Base-by-base conservation (phyloP, 2,113 vertebrate species). In the Vidua macroura region DNA sequence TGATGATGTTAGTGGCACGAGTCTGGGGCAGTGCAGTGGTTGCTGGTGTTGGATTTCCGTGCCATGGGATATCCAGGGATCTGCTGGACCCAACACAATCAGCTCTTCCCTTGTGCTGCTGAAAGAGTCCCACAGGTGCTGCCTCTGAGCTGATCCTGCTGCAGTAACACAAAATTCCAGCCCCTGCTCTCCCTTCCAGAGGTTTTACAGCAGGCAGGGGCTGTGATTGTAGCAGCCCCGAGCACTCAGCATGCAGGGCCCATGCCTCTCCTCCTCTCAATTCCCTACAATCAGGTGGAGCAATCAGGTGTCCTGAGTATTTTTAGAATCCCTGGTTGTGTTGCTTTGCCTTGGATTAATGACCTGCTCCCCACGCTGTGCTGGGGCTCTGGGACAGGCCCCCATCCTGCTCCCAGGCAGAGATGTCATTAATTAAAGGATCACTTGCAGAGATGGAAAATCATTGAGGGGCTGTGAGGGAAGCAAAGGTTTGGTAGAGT, bases 391-490 rank as follows among this genome's bases (percentile, higher is more conserved):
- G 69, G 56, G 83, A 80, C 79, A 62, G 56, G 21, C 37, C 39
- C 80, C 55, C 68, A 79, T 8, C 51, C 59, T 55, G 74, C 74
- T 73, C 41, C 30, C 56, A 80, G 58, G 13, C 69, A 84, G 76
- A 76, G 62, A 51, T 66, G 67, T 35, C 46, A 52, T 44, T 91
- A 89, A 83, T 91, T 80, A 94, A 88, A 85, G 55, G 46, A 43
- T 48, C 22, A 3, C 70, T 95, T 52, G 30, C 92, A 69, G 75
- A 80, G 67, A 53, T 76, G 85, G 81, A 89, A 95, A 93, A 84
- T 86, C 81, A 80, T 85, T 39, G 27, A 60, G 46, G 75, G 82
- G 79, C 75, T 64, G 49, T 6, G 35, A 91, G 33, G 21, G 33
- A 73, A 69, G 63, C 41, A 73, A 74, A 80, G 22, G 25, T 37